These are phyloP conservation scores for Drosophila arawakana DNA, from an alignment of 1,140 invertebrate species.

Conservation along the genomic window DNA sequence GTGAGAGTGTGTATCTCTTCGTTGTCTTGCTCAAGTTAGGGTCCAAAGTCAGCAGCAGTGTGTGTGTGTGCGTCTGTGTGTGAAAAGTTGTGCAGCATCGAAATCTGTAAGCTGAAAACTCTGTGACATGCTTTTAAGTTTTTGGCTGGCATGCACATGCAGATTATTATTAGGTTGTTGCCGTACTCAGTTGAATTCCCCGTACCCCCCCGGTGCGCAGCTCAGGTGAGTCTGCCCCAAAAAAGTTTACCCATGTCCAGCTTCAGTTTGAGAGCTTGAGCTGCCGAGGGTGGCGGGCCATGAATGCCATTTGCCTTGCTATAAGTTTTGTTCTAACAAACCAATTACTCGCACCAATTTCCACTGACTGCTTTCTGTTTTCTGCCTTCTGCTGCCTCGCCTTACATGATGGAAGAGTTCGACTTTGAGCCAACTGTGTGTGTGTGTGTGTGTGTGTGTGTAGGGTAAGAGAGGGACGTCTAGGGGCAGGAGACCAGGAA, in stretches of 20 bases:
- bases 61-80: constrained; percentile 15
- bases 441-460: neutral
- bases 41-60: constrained; percentile 15
- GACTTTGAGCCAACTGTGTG: constrained; percentile 57
- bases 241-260: constrained; percentile 74
- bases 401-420: constrained; percentile 76
- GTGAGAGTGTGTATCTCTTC: constrained; percentile 60
- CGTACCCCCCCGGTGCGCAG: neutral
- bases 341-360: constrained; percentile 82
- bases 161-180: constrained; percentile 81
- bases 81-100: constrained; percentile 70
- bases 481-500: constrained; percentile 12
- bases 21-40: constrained; percentile 15
- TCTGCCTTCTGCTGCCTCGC: constrained; percentile 33
- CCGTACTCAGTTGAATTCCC: constrained; percentile 14
- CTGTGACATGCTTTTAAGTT: constrained; percentile 82
- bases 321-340: constrained; percentile 82
- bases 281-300: constrained; percentile 5
- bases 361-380: constrained; percentile 70
- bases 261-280: neutral
- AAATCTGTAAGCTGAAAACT: constrained; percentile 81
- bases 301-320: constrained; percentile 52
- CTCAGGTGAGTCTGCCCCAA: constrained; percentile 39
- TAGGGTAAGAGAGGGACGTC: neutral
- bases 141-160: constrained; percentile 65